phyloP scores from a whole-genome alignment of 2,113 vertebrate species.

The Gobio gobio region DNA sequence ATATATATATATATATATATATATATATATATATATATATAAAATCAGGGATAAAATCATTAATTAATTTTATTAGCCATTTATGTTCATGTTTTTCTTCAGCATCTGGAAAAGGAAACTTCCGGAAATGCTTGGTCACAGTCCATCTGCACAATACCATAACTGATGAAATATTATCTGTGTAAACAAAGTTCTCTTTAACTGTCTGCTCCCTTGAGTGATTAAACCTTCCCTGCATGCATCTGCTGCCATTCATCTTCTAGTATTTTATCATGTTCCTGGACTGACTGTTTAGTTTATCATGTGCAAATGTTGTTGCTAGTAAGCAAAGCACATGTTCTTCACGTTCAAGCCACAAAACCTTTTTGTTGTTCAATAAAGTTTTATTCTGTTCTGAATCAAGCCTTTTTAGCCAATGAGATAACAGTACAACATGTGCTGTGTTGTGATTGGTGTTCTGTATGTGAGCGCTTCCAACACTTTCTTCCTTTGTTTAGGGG shows the following conservation, averaged over 20 bases:
- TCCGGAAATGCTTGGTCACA: background rate
- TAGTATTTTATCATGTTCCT: background rate
- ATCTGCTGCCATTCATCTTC: background rate
- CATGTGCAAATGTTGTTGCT: background rate
- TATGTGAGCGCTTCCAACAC: conserved; percentile 1
- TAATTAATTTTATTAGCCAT: too few relatives aligned
- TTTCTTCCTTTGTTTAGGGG: background rate
- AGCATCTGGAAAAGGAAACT: background rate
- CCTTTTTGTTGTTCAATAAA: background rate
- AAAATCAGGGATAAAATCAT: too few relatives aligned
- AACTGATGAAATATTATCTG: background rate
- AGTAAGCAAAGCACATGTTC: background rate
- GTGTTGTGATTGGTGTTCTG: conserved; percentile 17
- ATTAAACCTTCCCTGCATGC: background rate
- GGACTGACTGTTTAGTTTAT: background rate
- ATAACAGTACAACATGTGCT: conserved; percentile 30
- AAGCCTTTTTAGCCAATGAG: background rate
- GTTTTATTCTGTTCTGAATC: background rate
- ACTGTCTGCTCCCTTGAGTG: background rate
- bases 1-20: too few relatives aligned
- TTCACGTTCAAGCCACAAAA: background rate
- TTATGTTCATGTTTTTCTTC: background rate
- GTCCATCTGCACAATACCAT: background rate
- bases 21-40: too few relatives aligned
- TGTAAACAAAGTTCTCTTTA: background rate